Evolutionary conservation across 2,113 vertebrate genomes (phyloP), one percentile per base, ranked within the genome.

Genomic region (human (Homo sapiens)): DNA sequence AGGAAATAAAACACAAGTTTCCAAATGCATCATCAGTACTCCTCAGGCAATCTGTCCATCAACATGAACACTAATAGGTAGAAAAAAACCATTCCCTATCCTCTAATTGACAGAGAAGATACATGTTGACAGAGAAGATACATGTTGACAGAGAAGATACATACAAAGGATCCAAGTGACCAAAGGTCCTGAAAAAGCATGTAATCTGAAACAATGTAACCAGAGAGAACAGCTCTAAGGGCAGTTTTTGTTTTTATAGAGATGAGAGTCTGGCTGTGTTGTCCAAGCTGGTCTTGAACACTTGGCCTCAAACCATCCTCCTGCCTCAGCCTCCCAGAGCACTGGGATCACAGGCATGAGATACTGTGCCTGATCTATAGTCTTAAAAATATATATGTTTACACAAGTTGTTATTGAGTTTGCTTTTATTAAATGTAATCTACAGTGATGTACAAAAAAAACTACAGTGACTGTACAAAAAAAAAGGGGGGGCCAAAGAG

Each of bases 1-100:
- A 97, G 68, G 79, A 75, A 95, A 89, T 25, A 96, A 97, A 97
- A 86, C 80, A 98, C 93, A 98, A 96, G 78, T 3, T 61, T 95
- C 64, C 84, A 43, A 25, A 20, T 59, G 35, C 82, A 23, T 84
- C 38, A 16, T 0, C 66, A 92, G 95, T 6, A 95, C 73, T 61
- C 50, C 64, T 68, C 9, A 0, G 3, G 40, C 32, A 38, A 61
- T 40, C 20, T 70, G 90, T 35, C 52, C 22, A n/a, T 55, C 85
- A 79, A 17, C n/a, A 38, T 43, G 76, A 96, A 72, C 59, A 57
- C 78, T 68, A 30, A 57, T 10, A 75, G 11, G 11, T 12, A 66
- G 40, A 10, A 81, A 91, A 73, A 38, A 48, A 64, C 20, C 52
- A n/a, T 50, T 81, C 40, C 6, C 57, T 61, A 64, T 57, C 40